Evolutionary conservation across 2,113 vertebrate species (phyloP).

Genomic region (Butorides virescens): DNA sequence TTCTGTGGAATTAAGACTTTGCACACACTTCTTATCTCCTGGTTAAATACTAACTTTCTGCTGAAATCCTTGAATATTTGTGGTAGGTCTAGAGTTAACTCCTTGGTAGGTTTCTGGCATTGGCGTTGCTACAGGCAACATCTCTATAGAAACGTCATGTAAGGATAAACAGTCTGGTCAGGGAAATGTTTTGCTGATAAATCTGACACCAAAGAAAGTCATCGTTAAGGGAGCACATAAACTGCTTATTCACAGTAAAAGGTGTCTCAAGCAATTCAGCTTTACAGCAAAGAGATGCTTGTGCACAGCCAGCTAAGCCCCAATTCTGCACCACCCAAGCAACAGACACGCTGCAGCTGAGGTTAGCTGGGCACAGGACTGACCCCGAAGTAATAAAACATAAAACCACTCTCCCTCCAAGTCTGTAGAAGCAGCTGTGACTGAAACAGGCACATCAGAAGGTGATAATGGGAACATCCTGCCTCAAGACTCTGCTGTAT

Average conservation of each 20-base stretch:
- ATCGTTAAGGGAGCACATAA: neutral
- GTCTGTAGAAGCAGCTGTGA: neutral
- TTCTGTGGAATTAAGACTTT: neutral
- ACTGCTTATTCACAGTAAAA: neutral
- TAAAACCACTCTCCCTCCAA: neutral
- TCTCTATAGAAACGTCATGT: neutral
- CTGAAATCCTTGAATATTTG: neutral
- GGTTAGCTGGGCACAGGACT: neutral
- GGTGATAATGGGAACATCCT: neutral
- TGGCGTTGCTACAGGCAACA: neutral
- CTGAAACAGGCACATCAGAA: neutral
- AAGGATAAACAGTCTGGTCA: neutral
- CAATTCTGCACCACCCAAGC: accelerated
- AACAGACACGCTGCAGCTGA: neutral
- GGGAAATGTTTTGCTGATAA: neutral
- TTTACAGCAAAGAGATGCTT: neutral
- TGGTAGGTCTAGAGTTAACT: neutral
- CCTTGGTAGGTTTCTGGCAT: neutral
- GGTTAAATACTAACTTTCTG: neutral
- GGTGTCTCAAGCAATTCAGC: neutral
- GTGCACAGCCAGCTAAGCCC: neutral
- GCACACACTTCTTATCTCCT: neutral
- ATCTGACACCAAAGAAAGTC: neutral
- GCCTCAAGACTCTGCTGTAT: neutral
- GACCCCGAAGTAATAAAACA: neutral